Base-by-base conservation (phyloP, 1,140 invertebrate genomes). In the Cotesia glomerata region DNA sequence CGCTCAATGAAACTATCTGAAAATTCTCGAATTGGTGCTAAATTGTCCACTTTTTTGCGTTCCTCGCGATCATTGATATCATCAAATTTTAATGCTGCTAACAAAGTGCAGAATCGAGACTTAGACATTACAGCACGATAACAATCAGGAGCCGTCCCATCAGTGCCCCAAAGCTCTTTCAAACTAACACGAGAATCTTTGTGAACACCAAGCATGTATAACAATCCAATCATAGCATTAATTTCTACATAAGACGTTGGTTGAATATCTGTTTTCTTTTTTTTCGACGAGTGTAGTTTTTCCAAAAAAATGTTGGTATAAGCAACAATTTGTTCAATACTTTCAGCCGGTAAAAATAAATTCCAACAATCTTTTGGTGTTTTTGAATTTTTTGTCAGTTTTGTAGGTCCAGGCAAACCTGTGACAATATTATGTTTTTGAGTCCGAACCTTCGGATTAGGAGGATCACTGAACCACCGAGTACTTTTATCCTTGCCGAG, bases 11-110 rank as follows among this genome's bases (percentile, higher is more conserved):
- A 81, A 7, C 71, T 74, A n/a, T 85, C 76, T 79, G 79, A 87
- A 63, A 86, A 71, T 63, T 84, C 75, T 67, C 80, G 72, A 13
- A 86, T 80, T 5, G 73, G 76, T 39, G 80, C 80, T 78, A 86
- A 82, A 66, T 75, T 71, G 75, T 85, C 83, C 32, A 64, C 18
- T 70, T 71, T 64, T 56, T 73, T 76, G 63, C 78, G 71, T 68
- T 74, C 69, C 4, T 54, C 16, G 66, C 82, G 73, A 32, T 79
- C 79, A 68, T 45, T 61, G 74, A 78, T 81, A 51, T 81, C 75
- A 72, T 85, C 79, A 71, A 85, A 82, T 49, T 82, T 74, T 4
- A 86, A 56, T 71, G 77, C 82, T 49, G 74, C 65, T 49, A 82
- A 56, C n/a, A 86, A 49, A 1, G 2, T 2, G 13, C 45, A 49